Percentiles rank a stretch among this genome's conserved stretches.
Evolutionary conservation across 2,888 invertebrate genomes (phyloP).

Genomic region (Hyposoter dolosus): DNA sequence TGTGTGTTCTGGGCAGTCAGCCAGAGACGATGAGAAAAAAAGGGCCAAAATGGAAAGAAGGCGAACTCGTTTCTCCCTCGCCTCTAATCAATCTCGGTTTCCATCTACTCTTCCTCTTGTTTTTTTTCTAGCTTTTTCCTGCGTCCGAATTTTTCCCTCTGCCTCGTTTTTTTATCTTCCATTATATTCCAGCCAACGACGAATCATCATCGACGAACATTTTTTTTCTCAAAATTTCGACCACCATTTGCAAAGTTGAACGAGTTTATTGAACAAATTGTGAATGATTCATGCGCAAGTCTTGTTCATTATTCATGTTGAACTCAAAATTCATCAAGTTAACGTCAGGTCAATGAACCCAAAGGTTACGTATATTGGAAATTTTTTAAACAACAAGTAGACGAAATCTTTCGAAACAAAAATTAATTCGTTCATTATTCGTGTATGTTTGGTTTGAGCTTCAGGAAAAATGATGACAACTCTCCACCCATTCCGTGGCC

Average conservation of each 20-base stretch:
- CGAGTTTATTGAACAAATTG: background rate
- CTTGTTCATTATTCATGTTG: background rate
- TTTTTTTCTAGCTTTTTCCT: slow-evolving; percentile 5
- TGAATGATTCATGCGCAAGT: background rate
- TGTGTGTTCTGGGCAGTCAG: slow-evolving; percentile 68
- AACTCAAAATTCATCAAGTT: background rate
- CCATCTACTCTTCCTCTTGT: slow-evolving; percentile 20
- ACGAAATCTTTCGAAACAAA: background rate
- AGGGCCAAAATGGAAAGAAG: slow-evolving; percentile 54
- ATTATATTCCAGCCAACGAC: background rate
- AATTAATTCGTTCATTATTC: background rate
- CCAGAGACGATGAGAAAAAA: slow-evolving; percentile 66
- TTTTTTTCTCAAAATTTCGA: background rate
- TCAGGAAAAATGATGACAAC: background rate
- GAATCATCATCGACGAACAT: background rate
- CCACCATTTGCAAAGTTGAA: background rate
- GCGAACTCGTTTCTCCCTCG: slow-evolving; percentile 53
- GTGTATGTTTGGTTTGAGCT: background rate
- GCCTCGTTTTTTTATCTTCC: background rate
- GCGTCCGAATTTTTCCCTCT: background rate
- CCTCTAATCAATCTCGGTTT: slow-evolving; percentile 65
- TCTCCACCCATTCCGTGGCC: background rate
- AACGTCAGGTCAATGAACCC: background rate
- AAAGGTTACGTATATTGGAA: background rate
- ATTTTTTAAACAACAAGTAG: background rate